Conservation (phyloP, 1,140 invertebrate species). For the Medauroidea extradentata region DNA sequence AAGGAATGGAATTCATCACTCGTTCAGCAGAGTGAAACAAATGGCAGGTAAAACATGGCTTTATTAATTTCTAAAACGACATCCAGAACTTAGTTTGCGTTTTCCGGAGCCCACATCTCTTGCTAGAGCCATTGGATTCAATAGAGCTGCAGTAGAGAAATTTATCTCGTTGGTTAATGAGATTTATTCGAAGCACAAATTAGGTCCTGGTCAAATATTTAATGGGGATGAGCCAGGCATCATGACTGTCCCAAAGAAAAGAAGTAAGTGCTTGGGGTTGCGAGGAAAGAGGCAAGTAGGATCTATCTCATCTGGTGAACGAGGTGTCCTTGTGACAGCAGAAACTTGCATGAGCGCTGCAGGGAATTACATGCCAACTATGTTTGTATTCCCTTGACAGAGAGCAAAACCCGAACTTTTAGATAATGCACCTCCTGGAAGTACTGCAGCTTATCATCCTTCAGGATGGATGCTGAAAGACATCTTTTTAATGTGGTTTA, state of each 20-base stretch:
- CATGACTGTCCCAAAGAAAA: constrained; percentile 27
- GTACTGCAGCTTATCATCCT: neutral
- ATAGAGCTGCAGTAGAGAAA: too few species aligned
- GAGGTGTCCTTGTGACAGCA: constrained; percentile 27
- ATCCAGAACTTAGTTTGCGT: neutral
- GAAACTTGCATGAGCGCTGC: constrained; percentile 26
- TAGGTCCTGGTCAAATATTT: constrained; percentile 25
- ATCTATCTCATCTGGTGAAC: constrained; percentile 22
- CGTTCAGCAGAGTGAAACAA: too few species aligned
- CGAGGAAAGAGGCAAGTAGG: constrained; percentile 29
- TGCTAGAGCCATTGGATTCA: constrained; percentile 23
- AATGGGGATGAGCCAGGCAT: constrained; percentile 41
- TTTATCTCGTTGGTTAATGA: constrained; percentile 16
- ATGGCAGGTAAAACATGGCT: too few species aligned
- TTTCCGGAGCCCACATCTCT: constrained; percentile 13
- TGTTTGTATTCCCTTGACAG: constrained; percentile 37
- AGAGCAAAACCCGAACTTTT: constrained; percentile 14
- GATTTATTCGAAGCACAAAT: constrained; percentile 9
- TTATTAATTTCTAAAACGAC: too few species aligned
- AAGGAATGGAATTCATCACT: too few species aligned
- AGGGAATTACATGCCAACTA: constrained; percentile 28
- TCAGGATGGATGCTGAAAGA: constrained; percentile 29
- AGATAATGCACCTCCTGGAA: constrained; percentile 16
- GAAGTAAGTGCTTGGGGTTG: constrained; percentile 12
- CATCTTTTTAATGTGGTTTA: constrained; percentile 35